Evolutionary conservation across 2,888 invertebrate species (phyloP).

Genomic region (Cryptosula pallasiana): DNA sequence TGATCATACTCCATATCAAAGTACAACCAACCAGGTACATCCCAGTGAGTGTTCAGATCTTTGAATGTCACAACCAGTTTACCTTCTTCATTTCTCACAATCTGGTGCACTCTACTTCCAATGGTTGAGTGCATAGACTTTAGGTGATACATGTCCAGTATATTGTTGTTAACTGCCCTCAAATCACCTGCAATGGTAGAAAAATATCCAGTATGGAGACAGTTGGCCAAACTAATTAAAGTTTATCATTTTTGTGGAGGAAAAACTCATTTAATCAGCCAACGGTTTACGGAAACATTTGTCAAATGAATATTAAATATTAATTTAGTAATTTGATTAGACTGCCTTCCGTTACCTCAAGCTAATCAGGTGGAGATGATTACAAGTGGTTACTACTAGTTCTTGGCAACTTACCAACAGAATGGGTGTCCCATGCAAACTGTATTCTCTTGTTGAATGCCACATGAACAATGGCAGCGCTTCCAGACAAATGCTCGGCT

Average conservation of each 20-base stretch:
- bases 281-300: no score
- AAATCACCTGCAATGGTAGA: slow-evolving; percentile 3
- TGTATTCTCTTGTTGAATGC: background rate
- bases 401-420: slow-evolving; percentile 21
- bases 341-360: no score
- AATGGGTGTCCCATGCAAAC: slow-evolving; percentile 26
- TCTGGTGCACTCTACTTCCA: slow-evolving; percentile 6
- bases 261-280: no score
- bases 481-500: slow-evolving; percentile 23
- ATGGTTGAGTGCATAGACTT: slow-evolving; percentile 20
- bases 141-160: slow-evolving; percentile 26
- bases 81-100: background rate
- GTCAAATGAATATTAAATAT: no score
- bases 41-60: slow-evolving; percentile 2
- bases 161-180: slow-evolving; percentile 24
- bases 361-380: no score
- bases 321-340: no score
- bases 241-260: no score
- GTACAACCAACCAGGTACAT: slow-evolving; percentile 16
- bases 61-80: slow-evolving; percentile 18
- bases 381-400: no score
- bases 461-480: slow-evolving; percentile 22
- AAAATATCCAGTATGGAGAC: no score
- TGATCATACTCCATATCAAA: slow-evolving; percentile 25
- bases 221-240: no score